Evolutionary conservation across 2,888 invertebrate genomes (phyloP).

Genomic region (Orgyia antiqua): DNA sequence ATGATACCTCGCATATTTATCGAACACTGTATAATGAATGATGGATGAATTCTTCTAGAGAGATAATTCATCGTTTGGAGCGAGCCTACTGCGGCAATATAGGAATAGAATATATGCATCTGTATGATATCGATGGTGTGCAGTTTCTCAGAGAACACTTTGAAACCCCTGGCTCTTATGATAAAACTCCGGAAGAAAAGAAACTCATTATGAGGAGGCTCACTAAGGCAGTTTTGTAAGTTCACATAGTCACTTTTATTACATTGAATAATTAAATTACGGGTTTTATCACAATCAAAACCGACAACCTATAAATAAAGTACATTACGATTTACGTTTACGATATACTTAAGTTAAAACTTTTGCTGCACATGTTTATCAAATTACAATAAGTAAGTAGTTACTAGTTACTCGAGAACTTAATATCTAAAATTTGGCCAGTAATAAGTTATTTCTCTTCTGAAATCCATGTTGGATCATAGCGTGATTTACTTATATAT

Average conservation of each 20-base stretch:
- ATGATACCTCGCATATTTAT: too few species aligned
- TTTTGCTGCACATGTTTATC: too few species aligned
- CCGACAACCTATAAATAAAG: too few species aligned
- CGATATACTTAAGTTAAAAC: too few species aligned
- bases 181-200: conserved; percentile 80
- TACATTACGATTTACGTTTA: too few species aligned
- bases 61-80: conserved; percentile 83
- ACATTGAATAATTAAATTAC: too few species aligned
- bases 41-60: conserved; percentile 45
- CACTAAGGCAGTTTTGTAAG: conserved; percentile 80
- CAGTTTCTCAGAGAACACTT: conserved; percentile 83
- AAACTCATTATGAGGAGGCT: conserved; percentile 82
- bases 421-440: too few species aligned
- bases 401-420: too few species aligned
- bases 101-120: conserved; percentile 87
- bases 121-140: conserved; percentile 82
- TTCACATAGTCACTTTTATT: background rate
- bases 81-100: conserved; percentile 83
- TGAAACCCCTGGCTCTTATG: conserved; percentile 80
- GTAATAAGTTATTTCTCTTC: too few species aligned
- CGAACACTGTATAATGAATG: background rate
- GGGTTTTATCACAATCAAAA: background rate
- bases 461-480: too few species aligned
- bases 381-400: too few species aligned
- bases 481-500: too few species aligned